Conservation (phyloP, 2,113 vertebrate species). For the Dendropsophus ebraccatus region DNA sequence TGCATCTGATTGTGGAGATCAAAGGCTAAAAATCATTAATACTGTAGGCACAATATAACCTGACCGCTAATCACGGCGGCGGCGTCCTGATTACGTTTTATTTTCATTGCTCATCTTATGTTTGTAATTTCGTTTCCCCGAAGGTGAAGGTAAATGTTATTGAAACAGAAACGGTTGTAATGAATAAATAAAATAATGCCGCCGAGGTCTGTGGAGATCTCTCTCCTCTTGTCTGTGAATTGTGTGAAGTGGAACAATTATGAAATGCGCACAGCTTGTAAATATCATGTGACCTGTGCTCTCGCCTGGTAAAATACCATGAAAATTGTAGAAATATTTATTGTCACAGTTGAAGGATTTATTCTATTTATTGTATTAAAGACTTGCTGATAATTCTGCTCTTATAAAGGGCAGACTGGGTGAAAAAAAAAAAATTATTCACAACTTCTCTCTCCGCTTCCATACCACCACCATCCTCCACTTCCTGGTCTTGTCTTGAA, state of each 20-base stretch:
- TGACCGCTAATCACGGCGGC: background rate
- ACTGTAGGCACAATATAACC: constrained; percentile 2
- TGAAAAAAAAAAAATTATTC: too few relatives aligned
- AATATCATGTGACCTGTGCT: background rate
- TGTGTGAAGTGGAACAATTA: background rate
- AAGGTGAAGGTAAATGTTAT: background rate
- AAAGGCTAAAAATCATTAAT: constrained; percentile 8
- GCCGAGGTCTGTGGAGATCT: background rate
- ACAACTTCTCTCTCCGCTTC: too few relatives aligned
- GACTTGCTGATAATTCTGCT: too few relatives aligned
- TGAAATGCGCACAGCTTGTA: background rate
- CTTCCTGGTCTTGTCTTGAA: too few relatives aligned
- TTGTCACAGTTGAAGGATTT: too few relatives aligned
- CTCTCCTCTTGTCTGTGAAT: background rate
- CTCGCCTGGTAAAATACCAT: too few relatives aligned
- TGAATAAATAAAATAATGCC: background rate
- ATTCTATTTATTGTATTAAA: too few relatives aligned
- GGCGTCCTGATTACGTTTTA: background rate
- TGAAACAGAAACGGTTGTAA: background rate
- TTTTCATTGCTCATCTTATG: background rate
- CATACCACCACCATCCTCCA: too few relatives aligned
- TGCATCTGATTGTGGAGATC: constrained; percentile 20
- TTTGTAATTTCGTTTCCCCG: background rate
- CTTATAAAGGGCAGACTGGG: too few relatives aligned
- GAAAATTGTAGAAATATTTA: too few relatives aligned